Conservation (phyloP, 1,140 invertebrate genomes). For the Drosophila punjabiensis region DNA sequence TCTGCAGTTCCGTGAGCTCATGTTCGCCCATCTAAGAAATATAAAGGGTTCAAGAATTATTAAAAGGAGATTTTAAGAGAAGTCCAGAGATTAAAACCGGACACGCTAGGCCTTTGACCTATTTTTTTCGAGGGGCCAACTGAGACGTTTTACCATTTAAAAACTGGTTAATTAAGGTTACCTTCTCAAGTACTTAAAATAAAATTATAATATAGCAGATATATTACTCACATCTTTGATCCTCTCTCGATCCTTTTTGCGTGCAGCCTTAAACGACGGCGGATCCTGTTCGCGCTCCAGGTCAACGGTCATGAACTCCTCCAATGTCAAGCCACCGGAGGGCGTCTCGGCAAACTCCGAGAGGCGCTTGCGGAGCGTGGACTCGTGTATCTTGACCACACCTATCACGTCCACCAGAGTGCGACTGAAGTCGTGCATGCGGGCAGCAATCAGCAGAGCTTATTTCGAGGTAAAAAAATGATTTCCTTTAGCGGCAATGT, state of each 20-base stretch:
- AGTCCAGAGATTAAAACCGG: not conserved
- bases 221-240: conserved; percentile 88
- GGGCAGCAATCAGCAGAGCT: conserved; percentile 97
- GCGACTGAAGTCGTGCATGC: conserved; percentile 96
- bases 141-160: not conserved
- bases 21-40: conserved; percentile 85
- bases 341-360: conserved; percentile 98
- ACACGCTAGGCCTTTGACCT: not conserved
- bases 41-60: not conserved
- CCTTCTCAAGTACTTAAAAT: not conserved
- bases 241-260: conserved; percentile 94
- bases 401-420: conserved; percentile 95
- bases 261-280: conserved; percentile 95
- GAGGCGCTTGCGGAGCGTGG: conserved; percentile 95
- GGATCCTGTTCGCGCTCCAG: conserved; percentile 98
- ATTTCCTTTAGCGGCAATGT: conserved; percentile 3
- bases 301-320: conserved; percentile 99
- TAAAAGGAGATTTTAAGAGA: not conserved
- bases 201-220: not conserved
- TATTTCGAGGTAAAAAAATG: conserved; percentile 66
- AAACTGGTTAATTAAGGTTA: conserved; percentile 6
- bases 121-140: not conserved
- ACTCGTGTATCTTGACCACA: conserved; percentile 98
- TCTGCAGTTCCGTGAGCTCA: conserved; percentile 90
- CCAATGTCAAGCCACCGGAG: conserved; percentile 94